phyloP scores from a whole-genome alignment of 1,140 invertebrate genomes.

The Chionoecetes opilio region DNA sequence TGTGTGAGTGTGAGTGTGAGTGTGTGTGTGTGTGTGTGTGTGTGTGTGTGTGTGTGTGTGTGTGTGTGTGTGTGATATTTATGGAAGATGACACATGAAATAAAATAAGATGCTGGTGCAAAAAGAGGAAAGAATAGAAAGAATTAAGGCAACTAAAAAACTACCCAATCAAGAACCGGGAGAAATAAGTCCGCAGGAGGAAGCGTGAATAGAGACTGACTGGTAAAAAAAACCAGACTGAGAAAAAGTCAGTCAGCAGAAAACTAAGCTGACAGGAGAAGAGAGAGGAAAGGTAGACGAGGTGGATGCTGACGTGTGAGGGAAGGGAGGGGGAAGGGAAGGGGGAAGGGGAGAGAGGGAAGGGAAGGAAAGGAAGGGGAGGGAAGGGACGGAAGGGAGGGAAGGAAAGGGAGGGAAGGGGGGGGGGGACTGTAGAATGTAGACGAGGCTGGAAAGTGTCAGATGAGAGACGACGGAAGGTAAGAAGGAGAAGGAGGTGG shows the following conservation, averaged over 20 bases:
- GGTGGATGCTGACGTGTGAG: too few relatives aligned
- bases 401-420: not conserved
- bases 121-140: not conserved
- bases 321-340: too few relatives aligned
- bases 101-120: not conserved
- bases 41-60: constrained; percentile 8
- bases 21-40: not conserved
- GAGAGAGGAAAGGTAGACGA: not conserved
- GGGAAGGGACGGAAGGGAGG: not conserved
- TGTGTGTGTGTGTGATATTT: constrained; percentile 23
- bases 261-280: not conserved
- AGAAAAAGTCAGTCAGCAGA: not conserved
- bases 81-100: not conserved
- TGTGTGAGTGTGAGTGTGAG: not conserved
- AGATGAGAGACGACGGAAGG: not conserved
- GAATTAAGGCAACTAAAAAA: too few relatives aligned
- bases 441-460: not conserved
- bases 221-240: not conserved
- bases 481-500: not conserved
- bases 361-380: too few relatives aligned
- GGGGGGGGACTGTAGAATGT: not conserved
- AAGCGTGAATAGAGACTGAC: not conserved
- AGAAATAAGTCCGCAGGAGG: not conserved
- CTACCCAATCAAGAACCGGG: too few relatives aligned
- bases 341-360: too few relatives aligned